A percentile compares a stretch with the other conserved stretches of the same genome.
These are phyloP conservation scores for Cactoblastis cactorum DNA, from an alignment of 2,888 invertebrate genomes.

Conservation along the genomic window DNA sequence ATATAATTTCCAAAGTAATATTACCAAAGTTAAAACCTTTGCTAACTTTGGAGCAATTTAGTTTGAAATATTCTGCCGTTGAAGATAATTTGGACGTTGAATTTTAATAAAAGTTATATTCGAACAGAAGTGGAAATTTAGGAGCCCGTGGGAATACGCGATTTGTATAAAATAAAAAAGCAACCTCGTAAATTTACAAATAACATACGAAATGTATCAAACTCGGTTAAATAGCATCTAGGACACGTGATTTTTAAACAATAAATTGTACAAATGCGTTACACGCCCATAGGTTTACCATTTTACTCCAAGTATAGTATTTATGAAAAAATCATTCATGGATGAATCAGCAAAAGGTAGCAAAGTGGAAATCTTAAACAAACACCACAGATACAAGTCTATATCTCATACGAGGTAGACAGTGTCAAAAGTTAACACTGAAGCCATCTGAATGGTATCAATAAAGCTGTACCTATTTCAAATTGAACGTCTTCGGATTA, in stretches of 20 bases:
- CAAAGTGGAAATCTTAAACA: background rate
- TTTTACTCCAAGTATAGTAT: background rate
- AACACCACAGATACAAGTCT: too few relatives aligned
- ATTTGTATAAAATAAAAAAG: too few relatives aligned
- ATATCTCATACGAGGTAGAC: too few relatives aligned
- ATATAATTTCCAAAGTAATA: background rate
- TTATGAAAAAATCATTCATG: background rate
- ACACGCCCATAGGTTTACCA: background rate
- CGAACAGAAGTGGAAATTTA: background rate
- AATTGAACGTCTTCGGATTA: background rate
- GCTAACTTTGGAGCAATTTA: background rate
- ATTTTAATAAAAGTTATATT: conserved; percentile 5
- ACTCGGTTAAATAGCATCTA: too few relatives aligned
- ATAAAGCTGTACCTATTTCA: conserved; percentile 5
- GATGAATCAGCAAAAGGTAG: background rate
- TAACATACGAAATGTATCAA: too few relatives aligned
- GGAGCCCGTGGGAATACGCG: too few relatives aligned
- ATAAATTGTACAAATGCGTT: too few relatives aligned
- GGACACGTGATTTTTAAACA: too few relatives aligned
- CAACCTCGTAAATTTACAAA: too few relatives aligned
- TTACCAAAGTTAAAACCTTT: background rate
- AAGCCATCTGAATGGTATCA: too few relatives aligned
- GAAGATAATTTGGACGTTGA: conserved; percentile 5
- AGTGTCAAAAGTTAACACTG: too few relatives aligned
- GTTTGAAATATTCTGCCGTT: conserved; percentile 8